A percentile compares a stretch with the other conserved stretches of the same genome.
Conservation (phyloP, 2,797 vertebrate species). For the Nannoperca obscura region DNA sequence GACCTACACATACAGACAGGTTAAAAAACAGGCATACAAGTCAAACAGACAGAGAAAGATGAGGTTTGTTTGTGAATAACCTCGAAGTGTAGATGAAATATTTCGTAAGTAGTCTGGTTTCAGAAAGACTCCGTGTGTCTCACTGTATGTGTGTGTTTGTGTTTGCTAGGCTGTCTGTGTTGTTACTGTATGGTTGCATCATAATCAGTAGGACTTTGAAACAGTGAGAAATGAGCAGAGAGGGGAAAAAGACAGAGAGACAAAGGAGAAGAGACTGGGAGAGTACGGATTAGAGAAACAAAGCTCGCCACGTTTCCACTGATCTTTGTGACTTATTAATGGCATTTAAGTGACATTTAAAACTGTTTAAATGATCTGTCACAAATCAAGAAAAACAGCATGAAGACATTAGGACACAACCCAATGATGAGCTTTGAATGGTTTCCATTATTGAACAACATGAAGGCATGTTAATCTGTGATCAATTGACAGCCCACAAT, state of each 20-base stretch:
- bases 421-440: conserved; percentile 10
- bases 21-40: conserved; percentile 18
- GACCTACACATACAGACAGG: conserved; percentile 68
- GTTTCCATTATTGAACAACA: conserved; percentile 25
- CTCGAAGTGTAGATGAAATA: conserved; percentile 19
- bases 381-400: conserved; percentile 33
- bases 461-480: conserved; percentile 14
- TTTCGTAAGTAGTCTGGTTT: conserved; percentile 34
- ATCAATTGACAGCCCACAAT: conserved; percentile 37
- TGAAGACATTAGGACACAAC: conserved; percentile 21
- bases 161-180: conserved; percentile 22
- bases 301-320: conserved; percentile 23
- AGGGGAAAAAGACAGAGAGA: conserved; percentile 10
- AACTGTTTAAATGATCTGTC: conserved; percentile 33
- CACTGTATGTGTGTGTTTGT: not conserved
- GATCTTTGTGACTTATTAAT: conserved; percentile 8
- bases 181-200: conserved; percentile 78
- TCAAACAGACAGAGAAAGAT: not conserved
- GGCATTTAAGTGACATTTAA: conserved; percentile 12
- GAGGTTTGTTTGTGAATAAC: conserved; percentile 26
- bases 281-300: conserved; percentile 20
- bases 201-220: conserved; percentile 69
- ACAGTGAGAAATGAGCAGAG: conserved; percentile 58
- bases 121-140: conserved; percentile 5
- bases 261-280: not conserved